A percentile compares a stretch with the other conserved stretches of the same genome.
Evolutionary conservation across 2,113 vertebrate genomes (phyloP).

Genomic region (Gallinago media): DNA sequence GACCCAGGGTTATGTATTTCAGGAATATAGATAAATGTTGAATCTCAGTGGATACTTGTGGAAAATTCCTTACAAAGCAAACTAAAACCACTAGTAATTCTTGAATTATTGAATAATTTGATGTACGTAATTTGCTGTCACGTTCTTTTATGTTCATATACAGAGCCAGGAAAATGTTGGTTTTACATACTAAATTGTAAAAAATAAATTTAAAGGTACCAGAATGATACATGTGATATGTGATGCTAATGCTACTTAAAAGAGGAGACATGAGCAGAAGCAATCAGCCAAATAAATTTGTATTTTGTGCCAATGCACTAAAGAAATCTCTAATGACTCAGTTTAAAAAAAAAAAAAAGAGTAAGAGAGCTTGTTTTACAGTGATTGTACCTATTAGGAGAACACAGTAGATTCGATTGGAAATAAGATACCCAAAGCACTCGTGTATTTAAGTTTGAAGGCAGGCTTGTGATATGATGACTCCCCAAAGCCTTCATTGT

Average conservation of each 20-base stretch:
- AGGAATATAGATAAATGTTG: background rate
- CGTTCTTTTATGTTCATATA: background rate
- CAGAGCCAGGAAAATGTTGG: background rate
- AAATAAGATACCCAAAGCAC: constrained; percentile 43
- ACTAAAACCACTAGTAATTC: background rate
- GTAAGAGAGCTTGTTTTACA: constrained; percentile 34
- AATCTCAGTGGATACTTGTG: background rate
- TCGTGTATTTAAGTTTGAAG: constrained; percentile 23
- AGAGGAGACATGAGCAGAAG: background rate
- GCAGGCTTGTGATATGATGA: background rate
- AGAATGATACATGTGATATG: background rate
- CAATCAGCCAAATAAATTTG: constrained; percentile 13
- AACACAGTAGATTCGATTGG: background rate
- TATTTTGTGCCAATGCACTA: constrained; percentile 1
- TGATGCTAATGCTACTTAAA: background rate
- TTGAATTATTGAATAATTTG: background rate
- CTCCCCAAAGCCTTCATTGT: background rate
- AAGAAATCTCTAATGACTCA: constrained; percentile 20
- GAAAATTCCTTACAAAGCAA: background rate
- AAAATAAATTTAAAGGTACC: background rate
- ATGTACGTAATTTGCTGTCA: background rate
- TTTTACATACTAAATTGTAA: background rate
- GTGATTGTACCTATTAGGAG: constrained; percentile 23
- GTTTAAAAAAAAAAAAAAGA: background rate
- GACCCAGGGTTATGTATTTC: background rate